phyloP scores from a whole-genome alignment of 2,797 vertebrate genomes.

The Carapus acus region DNA sequence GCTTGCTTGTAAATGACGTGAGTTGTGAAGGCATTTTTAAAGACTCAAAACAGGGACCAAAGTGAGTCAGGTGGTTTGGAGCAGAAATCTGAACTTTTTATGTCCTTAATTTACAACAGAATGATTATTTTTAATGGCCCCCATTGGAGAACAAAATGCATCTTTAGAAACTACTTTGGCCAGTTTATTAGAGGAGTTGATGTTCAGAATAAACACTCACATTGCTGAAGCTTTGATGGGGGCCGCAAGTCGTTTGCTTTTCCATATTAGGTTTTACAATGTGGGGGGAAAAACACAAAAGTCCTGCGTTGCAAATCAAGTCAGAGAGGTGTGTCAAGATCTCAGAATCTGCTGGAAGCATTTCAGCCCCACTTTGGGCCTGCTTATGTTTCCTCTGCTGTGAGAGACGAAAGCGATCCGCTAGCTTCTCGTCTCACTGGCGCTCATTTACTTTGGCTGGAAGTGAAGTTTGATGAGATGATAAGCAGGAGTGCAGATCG shows the following conservation, averaged over 20 bases:
- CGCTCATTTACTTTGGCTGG: not conserved
- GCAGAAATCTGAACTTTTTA: too few species aligned
- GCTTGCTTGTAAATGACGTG: slow-evolving; percentile 62
- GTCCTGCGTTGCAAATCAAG: not conserved
- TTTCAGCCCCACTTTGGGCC: not conserved
- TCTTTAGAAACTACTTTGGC: too few species aligned
- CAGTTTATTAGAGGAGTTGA: too few species aligned
- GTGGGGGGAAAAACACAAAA: not conserved
- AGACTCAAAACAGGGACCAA: slow-evolving; percentile 32
- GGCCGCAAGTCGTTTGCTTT: too few species aligned
- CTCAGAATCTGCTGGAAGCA: not conserved
- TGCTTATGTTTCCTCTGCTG: not conserved
- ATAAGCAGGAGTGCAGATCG: too few species aligned
- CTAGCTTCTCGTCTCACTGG: not conserved
- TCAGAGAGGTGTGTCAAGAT: not conserved
- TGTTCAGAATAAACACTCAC: too few species aligned
- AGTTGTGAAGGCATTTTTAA: slow-evolving; percentile 54
- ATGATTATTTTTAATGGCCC: not conserved
- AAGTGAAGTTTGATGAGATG: not conserved
- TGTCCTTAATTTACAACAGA: not conserved
- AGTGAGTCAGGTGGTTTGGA: slow-evolving; percentile 58
- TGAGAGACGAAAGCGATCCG: not conserved
- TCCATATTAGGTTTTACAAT: too few species aligned
- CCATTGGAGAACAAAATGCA: not conserved
- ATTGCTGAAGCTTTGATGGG: too few species aligned